Percentiles rank a stretch among this genome's conserved stretches.
Conservation (phyloP, 2,113 vertebrate genomes). For the Corythoichthys haematopterus region DNA sequence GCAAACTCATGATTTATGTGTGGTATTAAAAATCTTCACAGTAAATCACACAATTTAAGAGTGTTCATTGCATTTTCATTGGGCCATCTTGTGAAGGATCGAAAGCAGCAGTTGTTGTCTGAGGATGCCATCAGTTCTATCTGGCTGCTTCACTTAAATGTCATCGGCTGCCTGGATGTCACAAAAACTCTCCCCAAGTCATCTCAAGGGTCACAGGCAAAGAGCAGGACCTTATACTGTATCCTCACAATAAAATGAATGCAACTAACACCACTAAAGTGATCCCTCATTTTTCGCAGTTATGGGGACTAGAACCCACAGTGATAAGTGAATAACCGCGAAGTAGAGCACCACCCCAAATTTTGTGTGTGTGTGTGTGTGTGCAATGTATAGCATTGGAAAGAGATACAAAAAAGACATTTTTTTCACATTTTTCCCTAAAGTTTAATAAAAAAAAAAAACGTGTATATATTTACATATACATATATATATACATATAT, state of each 20-base stretch:
- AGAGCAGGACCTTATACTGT: conserved; percentile 3
- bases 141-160: conserved; percentile 61
- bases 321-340: too few species aligned
- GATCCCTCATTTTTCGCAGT: too few species aligned
- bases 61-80: conserved; percentile 24
- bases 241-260: neutral
- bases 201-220: conserved; percentile 41
- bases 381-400: too few species aligned
- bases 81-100: conserved; percentile 8
- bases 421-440: too few species aligned
- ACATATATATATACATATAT: too few species aligned
- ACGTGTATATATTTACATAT: too few species aligned
- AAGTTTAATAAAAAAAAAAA: too few species aligned
- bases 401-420: too few species aligned
- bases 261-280: too few species aligned
- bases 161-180: conserved; percentile 47
- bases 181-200: conserved; percentile 47
- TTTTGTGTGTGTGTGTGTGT: too few species aligned
- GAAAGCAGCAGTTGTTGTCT: conserved; percentile 18
- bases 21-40: conserved; percentile 20
- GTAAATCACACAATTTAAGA: conserved; percentile 27
- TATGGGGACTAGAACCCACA: neutral
- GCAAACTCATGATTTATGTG: neutral
- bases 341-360: too few species aligned
- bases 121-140: conserved; percentile 48